phyloP scores from a whole-genome alignment of 2,113 vertebrate species.

The Hypanus sabinus region DNA sequence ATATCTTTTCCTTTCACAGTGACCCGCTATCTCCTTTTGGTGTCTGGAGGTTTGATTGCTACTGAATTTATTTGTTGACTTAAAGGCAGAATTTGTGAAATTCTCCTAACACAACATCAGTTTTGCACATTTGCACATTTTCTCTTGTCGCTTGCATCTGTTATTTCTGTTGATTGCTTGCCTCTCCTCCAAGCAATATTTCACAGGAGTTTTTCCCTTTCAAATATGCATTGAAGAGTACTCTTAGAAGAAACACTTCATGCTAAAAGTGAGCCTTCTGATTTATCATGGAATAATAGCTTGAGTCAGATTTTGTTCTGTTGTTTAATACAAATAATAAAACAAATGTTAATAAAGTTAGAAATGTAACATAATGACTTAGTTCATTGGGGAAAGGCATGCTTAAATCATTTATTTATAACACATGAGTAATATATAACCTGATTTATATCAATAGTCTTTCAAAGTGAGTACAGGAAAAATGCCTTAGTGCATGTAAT shows the following conservation, averaged over 20 bases:
- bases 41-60: not conserved
- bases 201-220: not conserved
- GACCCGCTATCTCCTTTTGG: not conserved
- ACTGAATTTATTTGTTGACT: not conserved
- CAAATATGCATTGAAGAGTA: not conserved
- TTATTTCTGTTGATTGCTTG: not conserved
- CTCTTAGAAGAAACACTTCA: not conserved
- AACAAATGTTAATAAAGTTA: not conserved
- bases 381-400: not conserved
- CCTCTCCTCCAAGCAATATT: not conserved
- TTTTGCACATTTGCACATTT: not conserved
- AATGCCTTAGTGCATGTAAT: not conserved
- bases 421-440: not conserved
- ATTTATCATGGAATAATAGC: not conserved
- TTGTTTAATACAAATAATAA: not conserved
- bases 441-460: not conserved
- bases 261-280: not conserved
- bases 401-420: conserved; percentile 65
- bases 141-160: not conserved
- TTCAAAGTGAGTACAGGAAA: not conserved
- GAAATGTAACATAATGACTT: not conserved
- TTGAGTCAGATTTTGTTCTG: not conserved
- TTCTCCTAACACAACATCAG: not conserved
- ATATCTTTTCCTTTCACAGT: not conserved
- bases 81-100: not conserved